These are phyloP conservation scores for Ctenoplectra terminalis DNA, from an alignment of 1,140 invertebrate genomes.

Conservation along the genomic window DNA sequence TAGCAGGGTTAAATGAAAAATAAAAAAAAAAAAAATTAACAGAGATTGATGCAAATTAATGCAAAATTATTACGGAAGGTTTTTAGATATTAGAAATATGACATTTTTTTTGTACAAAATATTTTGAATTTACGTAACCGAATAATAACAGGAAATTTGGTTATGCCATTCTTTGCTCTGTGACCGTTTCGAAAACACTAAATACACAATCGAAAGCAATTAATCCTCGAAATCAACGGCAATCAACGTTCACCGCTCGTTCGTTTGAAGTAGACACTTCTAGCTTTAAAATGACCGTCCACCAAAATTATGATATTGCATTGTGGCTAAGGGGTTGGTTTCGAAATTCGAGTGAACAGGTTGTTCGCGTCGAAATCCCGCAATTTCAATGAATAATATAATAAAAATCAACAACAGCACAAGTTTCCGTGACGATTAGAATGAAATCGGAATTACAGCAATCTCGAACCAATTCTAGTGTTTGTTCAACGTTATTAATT, in stretches of 20 bases:
- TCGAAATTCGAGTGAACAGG: not conserved
- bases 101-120: too few species aligned
- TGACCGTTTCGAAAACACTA: not conserved
- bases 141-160: not conserved
- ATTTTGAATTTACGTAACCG: rapidly evolving
- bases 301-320: conserved; percentile 4
- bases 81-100: too few species aligned
- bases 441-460: too few species aligned
- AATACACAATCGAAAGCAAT: not conserved
- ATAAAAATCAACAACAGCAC: not conserved
- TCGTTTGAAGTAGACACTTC: not conserved
- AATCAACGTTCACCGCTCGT: conserved; percentile 2
- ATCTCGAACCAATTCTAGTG: too few species aligned
- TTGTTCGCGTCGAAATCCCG: not conserved
- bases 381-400: not conserved
- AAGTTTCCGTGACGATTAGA: not conserved
- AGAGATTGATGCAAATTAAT: too few species aligned
- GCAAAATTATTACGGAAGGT: too few species aligned
- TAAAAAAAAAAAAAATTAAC: too few species aligned
- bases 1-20: too few species aligned
- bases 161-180: not conserved
- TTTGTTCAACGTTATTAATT: too few species aligned
- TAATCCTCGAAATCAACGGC: not conserved
- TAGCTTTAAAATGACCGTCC: not conserved
- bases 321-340: not conserved